Conservation (phyloP, 2,888 invertebrate species). For the Leptinotarsa rubiginosa region DNA sequence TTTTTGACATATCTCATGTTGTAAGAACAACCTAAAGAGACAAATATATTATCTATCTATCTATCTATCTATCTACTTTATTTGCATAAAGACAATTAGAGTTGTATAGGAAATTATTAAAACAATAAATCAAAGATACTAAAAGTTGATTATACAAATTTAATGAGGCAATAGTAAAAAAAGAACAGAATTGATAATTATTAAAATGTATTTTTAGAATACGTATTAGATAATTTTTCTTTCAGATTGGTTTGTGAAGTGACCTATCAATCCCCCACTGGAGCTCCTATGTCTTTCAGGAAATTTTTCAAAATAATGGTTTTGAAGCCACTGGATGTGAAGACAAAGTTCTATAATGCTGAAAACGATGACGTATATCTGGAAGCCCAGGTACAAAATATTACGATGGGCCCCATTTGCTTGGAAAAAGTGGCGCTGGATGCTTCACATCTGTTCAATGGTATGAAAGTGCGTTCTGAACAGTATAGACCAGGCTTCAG, state of each 20-base stretch:
- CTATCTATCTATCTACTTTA: too few relatives aligned
- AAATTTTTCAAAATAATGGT: constrained; percentile 99
- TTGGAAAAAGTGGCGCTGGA: constrained; percentile 95
- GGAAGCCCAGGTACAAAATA: constrained; percentile 88
- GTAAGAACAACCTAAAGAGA: too few relatives aligned
- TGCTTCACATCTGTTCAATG: constrained; percentile 88
- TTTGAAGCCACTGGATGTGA: constrained; percentile 96
- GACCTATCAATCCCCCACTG: constrained; percentile 82
- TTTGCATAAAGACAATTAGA: too few relatives aligned
- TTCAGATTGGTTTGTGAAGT: constrained; percentile 95
- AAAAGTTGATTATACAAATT: too few relatives aligned
- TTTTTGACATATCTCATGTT: too few relatives aligned
- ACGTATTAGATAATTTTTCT: constrained; percentile 22
- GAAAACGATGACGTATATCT: constrained; percentile 83
- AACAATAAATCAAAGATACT: too few relatives aligned
- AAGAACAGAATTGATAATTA: too few relatives aligned
- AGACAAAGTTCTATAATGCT: constrained; percentile 97
- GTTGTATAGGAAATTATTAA: too few relatives aligned
- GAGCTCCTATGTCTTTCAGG: constrained; percentile 85
- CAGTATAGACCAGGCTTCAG: too few relatives aligned
- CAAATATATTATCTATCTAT: too few relatives aligned
- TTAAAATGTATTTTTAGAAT: too few relatives aligned
- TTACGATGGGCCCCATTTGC: constrained; percentile 91
- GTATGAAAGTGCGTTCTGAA: constrained; percentile 59
- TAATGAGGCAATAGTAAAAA: too few relatives aligned